Evolutionary conservation across 2,888 invertebrate genomes (phyloP).

Genomic region (Anoplius nigerrimus): DNA sequence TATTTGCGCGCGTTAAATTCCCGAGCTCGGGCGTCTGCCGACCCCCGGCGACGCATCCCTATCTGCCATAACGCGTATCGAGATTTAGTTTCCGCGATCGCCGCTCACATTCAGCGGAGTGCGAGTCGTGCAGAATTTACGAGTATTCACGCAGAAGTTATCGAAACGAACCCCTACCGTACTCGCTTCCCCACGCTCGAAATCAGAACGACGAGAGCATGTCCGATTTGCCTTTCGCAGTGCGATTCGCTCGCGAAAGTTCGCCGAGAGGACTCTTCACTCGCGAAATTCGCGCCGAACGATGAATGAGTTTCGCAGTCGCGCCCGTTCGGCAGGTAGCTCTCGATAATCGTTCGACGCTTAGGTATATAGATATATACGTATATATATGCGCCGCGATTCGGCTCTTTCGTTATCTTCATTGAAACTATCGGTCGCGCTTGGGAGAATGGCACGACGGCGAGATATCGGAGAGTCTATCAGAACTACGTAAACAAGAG

Average conservation of each 20-base stretch:
- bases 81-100: slow-evolving; percentile 25
- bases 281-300: too few relatives aligned
- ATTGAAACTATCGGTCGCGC: neutral
- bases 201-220: neutral
- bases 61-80: slow-evolving; percentile 19
- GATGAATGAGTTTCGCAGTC: too few relatives aligned
- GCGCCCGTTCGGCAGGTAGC: too few relatives aligned
- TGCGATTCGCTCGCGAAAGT: neutral
- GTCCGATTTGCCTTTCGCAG: neutral
- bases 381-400: too few relatives aligned
- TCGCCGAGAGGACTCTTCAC: neutral
- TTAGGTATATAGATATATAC: too few relatives aligned
- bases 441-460: slow-evolving; percentile 13
- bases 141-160: slow-evolving; percentile 18
- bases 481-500: slow-evolving; percentile 28
- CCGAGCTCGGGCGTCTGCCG: too few relatives aligned
- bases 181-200: too few relatives aligned
- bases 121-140: slow-evolving; percentile 13
- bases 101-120: slow-evolving; percentile 9
- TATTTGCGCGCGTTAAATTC: too few relatives aligned
- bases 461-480: slow-evolving; percentile 6
- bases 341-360: too few relatives aligned
- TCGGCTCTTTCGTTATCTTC: too few relatives aligned
- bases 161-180: neutral
- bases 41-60: slow-evolving; percentile 14